A percentile compares a stretch with the other conserved stretches of the same genome.
Evolutionary conservation across 2,113 vertebrate genomes (phyloP).

Genomic region (Indicator indicator): DNA sequence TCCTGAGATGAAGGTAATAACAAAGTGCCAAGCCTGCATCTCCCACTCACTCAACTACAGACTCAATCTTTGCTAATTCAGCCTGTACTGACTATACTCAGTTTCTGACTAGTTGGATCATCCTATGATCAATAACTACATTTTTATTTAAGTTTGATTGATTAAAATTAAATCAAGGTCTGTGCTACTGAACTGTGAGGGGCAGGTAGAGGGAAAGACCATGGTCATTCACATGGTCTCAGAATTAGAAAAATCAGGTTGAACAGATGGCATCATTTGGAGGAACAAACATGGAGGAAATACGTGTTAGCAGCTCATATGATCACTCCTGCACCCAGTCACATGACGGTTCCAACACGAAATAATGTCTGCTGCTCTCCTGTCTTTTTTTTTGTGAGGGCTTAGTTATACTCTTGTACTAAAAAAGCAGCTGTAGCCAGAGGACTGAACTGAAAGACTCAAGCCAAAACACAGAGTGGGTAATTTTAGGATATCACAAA

Average conservation of each 20-base stretch:
- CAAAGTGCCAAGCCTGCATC: neutral
- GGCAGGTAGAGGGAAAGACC: neutral
- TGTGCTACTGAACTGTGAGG: neutral
- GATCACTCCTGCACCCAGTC: neutral
- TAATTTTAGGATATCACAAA: neutral
- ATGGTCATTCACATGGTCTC: neutral
- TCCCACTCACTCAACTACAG: neutral
- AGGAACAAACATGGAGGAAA: neutral
- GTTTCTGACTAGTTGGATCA: neutral
- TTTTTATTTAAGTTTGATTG: neutral
- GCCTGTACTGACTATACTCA: too few species aligned
- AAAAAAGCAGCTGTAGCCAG: neutral
- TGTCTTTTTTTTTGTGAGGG: neutral
- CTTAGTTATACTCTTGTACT: neutral
- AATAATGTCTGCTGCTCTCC: neutral
- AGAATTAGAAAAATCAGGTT: neutral
- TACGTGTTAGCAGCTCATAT: neutral
- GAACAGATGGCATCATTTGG: neutral
- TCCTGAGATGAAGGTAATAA: neutral
- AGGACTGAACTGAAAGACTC: neutral
- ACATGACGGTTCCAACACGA: neutral
- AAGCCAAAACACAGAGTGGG: neutral
- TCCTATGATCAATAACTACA: neutral
- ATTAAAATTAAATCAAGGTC: neutral
- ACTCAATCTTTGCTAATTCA: rapidly evolving